Base-by-base conservation (phyloP, 2,797 vertebrate species). In the Xiphophorus birchmanni region DNA sequence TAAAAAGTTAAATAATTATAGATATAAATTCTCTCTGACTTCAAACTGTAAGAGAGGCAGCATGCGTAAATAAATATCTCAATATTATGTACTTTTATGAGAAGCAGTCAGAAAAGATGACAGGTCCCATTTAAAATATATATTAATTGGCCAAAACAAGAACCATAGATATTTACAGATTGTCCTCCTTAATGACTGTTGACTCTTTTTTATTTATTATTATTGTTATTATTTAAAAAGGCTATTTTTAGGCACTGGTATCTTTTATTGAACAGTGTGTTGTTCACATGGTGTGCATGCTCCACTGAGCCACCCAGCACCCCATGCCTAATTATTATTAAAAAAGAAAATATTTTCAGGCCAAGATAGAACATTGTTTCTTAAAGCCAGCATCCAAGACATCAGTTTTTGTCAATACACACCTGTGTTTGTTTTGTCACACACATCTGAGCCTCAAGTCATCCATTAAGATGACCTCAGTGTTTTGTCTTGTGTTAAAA, bases 1-100 rank as follows among this genome's bases (percentile, higher is more conserved):
- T 69, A 79, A 76, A 80, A 77, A 48, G 13, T 56, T 11, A 67
- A 40, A 29, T 37, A 48, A 74, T 32, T 52, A n/a, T 71, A n/a
- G 45, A 63, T 76, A 52, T 69, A 12, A 3, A 56, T 29, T 7
- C 37, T 52, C 80, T 72, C 26, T 80, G 8, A 72, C 74, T 65
- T 76, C 11, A 77, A 75, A 80, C 29, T 58, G 44, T 48, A n/a
- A 5, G 11, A 45, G 26, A n/a, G 26, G 42, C 23, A 72, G 42
- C 40, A 44, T 17, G 26, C 3, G 5, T 45, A 29, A 44, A 26
- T 40, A 5, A 40, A 42, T 23, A 23, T 35, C 37, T 69, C 23
- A 42, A 4, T 69, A 26, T 42, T 42, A 5, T 17, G 21, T 26
- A 15, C 2, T 26, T 69, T 42, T 42, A 42, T 26, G 21, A 42